phyloP scores from a whole-genome alignment of 2,888 invertebrate genomes.

The Caprella mutica region DNA sequence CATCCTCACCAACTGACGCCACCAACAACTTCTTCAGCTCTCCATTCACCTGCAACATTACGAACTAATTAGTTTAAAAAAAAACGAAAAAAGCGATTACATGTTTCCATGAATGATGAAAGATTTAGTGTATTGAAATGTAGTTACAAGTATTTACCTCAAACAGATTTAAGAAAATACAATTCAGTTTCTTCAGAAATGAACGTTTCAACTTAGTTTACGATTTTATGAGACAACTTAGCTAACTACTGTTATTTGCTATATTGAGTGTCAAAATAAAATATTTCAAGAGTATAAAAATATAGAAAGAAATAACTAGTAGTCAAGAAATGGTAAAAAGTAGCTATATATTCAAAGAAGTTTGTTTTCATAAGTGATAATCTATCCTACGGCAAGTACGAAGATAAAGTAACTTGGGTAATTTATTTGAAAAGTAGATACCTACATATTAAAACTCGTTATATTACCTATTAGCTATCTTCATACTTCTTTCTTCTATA shows the following conservation, averaged over 20 bases:
- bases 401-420: slow-evolving; percentile 12
- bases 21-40: slow-evolving; percentile 85
- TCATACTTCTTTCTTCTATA: slow-evolving; percentile 9
- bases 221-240: no score
- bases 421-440: slow-evolving; percentile 9
- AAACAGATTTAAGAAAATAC: no score
- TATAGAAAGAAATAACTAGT: slow-evolving; percentile 1
- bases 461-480: neutral
- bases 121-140: no score
- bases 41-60: slow-evolving; percentile 59
- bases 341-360: slow-evolving; percentile 15
- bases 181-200: no score
- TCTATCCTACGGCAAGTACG: slow-evolving; percentile 16
- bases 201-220: no score
- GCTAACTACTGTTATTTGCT: no score
- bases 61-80: neutral
- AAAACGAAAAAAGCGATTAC: no score
- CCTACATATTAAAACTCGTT: slow-evolving; percentile 12
- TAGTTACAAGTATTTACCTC: no score
- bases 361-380: slow-evolving; percentile 20
- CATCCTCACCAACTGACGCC: slow-evolving; percentile 88
- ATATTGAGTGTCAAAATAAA: no score
- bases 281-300: no score
- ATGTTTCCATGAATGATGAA: no score
- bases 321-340: slow-evolving; percentile 4